A percentile compares a stretch with the other conserved stretches of the same genome.
Conservation (phyloP, 37 sponge, comb jelly and placozoan species). For the Bolinopsis microptera region DNA sequence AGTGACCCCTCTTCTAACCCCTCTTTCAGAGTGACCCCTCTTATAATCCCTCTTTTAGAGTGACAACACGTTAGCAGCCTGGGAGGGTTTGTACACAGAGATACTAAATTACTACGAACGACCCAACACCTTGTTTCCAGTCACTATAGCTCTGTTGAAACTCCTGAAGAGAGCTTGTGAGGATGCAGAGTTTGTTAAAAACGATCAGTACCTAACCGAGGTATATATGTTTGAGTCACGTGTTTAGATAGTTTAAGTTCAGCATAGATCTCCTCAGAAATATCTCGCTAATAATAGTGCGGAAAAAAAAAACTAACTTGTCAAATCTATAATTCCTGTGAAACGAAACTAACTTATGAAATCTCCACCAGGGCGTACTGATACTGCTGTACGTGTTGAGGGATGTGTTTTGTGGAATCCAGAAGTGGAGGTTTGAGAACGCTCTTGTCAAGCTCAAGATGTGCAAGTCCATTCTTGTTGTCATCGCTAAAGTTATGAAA, state of each 20-base stretch:
- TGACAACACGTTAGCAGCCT: background rate
- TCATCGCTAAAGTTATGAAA: slow-evolving; percentile 39
- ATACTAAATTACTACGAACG: slow-evolving; percentile 45
- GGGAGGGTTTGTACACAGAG: slow-evolving; percentile 57
- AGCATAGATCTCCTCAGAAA: too few relatives aligned
- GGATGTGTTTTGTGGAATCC: slow-evolving; percentile 54
- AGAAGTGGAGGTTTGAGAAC: slow-evolving; percentile 61
- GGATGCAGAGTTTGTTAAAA: background rate
- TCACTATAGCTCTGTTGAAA: slow-evolving; percentile 22
- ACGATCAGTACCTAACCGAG: slow-evolving; percentile 12
- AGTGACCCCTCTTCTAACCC: too few relatives aligned
- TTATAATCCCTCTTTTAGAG: background rate
- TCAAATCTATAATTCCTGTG: too few relatives aligned
- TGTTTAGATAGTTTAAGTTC: too few relatives aligned
- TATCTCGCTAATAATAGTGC: too few relatives aligned
- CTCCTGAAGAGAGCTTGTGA: slow-evolving; percentile 50
- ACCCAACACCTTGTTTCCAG: slow-evolving; percentile 52
- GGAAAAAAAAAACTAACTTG: too few relatives aligned
- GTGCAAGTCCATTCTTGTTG: slow-evolving; percentile 45
- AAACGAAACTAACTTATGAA: too few relatives aligned
- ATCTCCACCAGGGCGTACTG: slow-evolving; percentile 54
- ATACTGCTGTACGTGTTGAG: slow-evolving; percentile 40
- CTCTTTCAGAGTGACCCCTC: too few relatives aligned
- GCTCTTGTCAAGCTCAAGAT: slow-evolving; percentile 57
- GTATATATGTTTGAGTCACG: background rate